Percentiles rank a stretch among this genome's conserved stretches.
phyloP scores from a whole-genome alignment of 2,113 vertebrate species.

The Leucosticte australis region DNA sequence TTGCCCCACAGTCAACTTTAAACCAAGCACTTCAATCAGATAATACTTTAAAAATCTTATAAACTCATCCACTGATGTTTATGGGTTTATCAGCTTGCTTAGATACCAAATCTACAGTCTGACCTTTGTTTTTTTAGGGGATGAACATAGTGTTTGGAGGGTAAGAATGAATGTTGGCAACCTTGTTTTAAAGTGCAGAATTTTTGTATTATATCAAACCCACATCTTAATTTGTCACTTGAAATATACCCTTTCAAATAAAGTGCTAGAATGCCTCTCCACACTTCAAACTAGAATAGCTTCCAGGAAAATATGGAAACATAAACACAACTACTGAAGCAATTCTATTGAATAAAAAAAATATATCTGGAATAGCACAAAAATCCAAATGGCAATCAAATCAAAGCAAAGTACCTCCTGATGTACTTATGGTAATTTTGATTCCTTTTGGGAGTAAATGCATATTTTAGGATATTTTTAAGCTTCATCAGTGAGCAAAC shows the following conservation, averaged over 20 bases:
- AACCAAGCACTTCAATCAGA: background rate
- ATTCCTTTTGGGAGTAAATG: background rate
- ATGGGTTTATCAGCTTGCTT: background rate
- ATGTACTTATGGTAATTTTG: background rate
- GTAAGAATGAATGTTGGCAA: background rate
- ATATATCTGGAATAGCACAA: background rate
- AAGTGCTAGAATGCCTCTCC: background rate
- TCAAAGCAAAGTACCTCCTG: background rate
- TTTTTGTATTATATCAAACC: background rate
- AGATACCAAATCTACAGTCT: background rate
- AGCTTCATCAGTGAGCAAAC: background rate
- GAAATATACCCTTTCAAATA: background rate
- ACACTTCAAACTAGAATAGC: background rate
- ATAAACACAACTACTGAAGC: background rate
- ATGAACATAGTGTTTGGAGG: background rate
- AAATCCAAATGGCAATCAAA: background rate
- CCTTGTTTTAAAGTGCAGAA: background rate
- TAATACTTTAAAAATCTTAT: background rate
- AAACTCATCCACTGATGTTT: background rate
- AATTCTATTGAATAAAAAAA: background rate
- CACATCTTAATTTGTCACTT: background rate
- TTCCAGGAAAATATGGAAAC: slow-evolving; percentile 29
- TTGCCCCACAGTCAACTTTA: background rate
- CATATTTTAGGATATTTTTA: background rate
- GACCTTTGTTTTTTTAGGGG: background rate